Conservation (phyloP, 2,113 vertebrate genomes). For the Probosciger aterrimus region DNA sequence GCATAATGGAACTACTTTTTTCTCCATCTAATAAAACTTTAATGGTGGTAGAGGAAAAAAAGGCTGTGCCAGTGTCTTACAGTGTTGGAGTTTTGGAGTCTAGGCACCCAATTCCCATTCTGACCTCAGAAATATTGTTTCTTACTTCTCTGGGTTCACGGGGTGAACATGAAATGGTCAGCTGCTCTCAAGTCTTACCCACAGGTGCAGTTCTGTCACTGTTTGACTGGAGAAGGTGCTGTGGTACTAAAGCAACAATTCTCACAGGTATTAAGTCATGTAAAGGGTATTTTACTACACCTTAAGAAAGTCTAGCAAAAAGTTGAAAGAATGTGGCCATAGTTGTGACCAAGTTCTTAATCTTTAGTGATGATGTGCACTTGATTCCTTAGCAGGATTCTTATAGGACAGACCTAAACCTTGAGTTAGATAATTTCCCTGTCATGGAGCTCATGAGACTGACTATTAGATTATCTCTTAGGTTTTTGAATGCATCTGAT, state of each 20-base stretch:
- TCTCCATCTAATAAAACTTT: background rate
- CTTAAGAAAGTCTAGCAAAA: background rate
- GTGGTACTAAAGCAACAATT: background rate
- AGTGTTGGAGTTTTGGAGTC: background rate
- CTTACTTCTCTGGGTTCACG: background rate
- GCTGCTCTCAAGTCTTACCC: background rate
- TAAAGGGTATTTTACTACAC: background rate
- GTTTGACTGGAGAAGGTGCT: background rate
- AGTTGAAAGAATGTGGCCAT: background rate
- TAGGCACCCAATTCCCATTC: background rate
- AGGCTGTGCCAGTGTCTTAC: background rate
- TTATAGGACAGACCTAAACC: background rate
- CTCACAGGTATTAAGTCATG: background rate
- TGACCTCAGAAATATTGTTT: background rate
- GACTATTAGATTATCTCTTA: background rate
- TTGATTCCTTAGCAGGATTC: background rate
- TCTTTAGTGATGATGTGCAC: accelerated
- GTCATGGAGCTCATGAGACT: background rate
- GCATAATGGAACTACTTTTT: background rate
- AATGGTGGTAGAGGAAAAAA: background rate
- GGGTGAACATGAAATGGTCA: background rate
- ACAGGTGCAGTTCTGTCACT: background rate
- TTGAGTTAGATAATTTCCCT: background rate
- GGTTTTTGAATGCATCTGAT: background rate
- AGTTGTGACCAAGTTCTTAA: background rate